Evolutionary conservation across 2,113 vertebrate genomes (phyloP).

Genomic region (Leucoraja erinaceus): DNA sequence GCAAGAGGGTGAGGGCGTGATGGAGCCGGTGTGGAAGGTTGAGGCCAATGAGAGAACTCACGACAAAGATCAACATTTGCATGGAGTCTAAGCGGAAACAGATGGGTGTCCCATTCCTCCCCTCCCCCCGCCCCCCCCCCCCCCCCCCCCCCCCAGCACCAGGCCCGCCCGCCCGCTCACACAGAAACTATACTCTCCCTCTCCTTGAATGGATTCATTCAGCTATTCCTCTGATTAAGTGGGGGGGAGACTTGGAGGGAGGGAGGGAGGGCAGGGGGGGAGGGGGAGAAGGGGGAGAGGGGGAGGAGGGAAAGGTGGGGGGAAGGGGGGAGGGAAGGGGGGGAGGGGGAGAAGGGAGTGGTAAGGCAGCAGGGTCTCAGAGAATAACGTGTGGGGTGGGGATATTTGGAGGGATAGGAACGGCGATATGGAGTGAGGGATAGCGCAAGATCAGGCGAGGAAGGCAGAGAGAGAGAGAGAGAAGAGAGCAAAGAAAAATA

Average conservation of each 20-base stretch:
- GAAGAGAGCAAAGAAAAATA: too few relatives aligned
- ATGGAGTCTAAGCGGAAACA: conserved; percentile 6
- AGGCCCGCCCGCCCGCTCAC: too few relatives aligned
- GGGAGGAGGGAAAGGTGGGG: background rate
- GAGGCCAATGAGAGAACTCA: background rate
- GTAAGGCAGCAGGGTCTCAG: too few relatives aligned
- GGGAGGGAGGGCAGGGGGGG: background rate
- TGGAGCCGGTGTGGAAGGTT: background rate
- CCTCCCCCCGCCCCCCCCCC: background rate
- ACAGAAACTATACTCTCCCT: background rate
- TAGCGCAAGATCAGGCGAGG: too few relatives aligned
- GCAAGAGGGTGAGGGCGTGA: background rate
- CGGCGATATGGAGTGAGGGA: too few relatives aligned
- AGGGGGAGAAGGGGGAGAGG: background rate
- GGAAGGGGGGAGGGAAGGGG: too few relatives aligned
- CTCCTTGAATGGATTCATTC: background rate
- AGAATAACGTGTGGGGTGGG: background rate
- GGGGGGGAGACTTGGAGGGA: too few relatives aligned
- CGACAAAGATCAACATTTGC: conserved; percentile 28
- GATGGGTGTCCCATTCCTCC: background rate
- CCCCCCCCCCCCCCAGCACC: background rate
- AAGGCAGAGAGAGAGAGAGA: too few relatives aligned
- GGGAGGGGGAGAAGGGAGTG: background rate
- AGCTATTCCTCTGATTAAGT: background rate
- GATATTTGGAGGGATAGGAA: background rate